Evolutionary conservation across 1,140 invertebrate species (phyloP).

Genomic region (Sarcophaga bullata): DNA sequence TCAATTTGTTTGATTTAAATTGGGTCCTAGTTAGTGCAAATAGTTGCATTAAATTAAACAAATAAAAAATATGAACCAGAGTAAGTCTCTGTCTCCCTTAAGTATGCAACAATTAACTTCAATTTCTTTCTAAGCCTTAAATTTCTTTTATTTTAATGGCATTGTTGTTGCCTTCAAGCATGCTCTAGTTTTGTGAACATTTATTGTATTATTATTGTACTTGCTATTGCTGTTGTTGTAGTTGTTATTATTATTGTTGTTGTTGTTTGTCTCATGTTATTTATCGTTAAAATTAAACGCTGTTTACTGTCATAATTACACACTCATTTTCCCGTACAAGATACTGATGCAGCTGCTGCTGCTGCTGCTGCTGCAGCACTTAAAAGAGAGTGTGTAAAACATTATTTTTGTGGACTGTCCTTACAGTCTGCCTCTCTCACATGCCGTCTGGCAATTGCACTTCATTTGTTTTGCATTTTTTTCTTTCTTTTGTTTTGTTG

Average conservation of each 20-base stretch:
- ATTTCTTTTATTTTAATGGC: too few species aligned
- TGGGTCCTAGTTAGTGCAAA: too few species aligned
- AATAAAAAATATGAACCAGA: too few species aligned
- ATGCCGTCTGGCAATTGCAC: neutral
- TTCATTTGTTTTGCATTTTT: neutral
- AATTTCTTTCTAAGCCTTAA: neutral
- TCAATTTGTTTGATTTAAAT: too few species aligned
- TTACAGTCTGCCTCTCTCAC: too few species aligned
- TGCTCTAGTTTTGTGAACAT: neutral
- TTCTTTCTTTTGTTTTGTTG: neutral
- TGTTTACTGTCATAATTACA: slow-evolving; percentile 26
- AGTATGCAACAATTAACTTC: neutral
- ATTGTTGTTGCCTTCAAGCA: neutral
- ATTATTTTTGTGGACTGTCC: neutral
- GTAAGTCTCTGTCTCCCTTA: neutral
- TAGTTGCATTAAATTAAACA: too few species aligned
- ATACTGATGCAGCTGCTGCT: neutral
- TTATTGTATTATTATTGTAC: too few species aligned
- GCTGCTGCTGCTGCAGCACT: too few species aligned
- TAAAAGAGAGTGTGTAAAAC: neutral
- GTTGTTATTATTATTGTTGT: too few species aligned
- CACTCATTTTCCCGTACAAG: slow-evolving; percentile 8
- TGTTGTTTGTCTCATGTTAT: neutral
- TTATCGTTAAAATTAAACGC: slow-evolving; percentile 19
- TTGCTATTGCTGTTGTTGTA: neutral